phyloP scores from a whole-genome alignment of 2,888 invertebrate species.

The Drosophila birchii region DNA sequence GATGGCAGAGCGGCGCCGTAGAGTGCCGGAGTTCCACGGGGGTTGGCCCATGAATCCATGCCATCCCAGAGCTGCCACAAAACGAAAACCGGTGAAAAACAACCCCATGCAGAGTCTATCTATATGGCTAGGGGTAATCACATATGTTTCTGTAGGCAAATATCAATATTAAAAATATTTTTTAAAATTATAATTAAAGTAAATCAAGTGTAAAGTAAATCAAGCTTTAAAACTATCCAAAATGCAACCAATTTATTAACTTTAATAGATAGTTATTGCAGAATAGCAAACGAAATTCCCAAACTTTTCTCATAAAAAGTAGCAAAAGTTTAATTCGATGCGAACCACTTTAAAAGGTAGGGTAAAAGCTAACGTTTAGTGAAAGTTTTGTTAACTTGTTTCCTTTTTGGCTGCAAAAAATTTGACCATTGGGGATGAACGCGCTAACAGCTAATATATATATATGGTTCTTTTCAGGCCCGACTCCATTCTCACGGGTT shows the following conservation, averaged over 20 bases:
- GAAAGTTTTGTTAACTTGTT: conserved; percentile 27
- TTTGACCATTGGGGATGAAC: conserved; percentile 29
- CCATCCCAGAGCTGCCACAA: conserved; percentile 2
- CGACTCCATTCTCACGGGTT: conserved; percentile 31
- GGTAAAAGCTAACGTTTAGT: conserved; percentile 21
- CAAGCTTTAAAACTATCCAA: background rate
- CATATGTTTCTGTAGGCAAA: conserved; percentile 3
- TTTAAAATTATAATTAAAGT: background rate
- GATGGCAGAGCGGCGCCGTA: conserved; percentile 34
- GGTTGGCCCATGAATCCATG: conserved; percentile 28
- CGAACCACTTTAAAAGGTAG: conserved; percentile 19
- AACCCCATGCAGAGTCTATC: conserved; percentile 22
- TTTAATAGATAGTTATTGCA: background rate
- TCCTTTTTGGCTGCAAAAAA: conserved; percentile 2
- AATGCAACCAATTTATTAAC: background rate
- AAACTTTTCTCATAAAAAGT: conserved; percentile 27
- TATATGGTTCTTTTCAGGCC: background rate
- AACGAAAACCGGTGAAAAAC: conserved; percentile 14
- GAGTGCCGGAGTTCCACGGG: conserved; percentile 31
- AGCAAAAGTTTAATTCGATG: conserved; percentile 8
- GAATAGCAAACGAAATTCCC: background rate
- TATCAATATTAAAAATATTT: background rate
- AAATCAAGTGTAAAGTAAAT: background rate
- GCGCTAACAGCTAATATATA: conserved; percentile 29
- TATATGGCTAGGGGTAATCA: background rate